Evolutionary conservation across 1,140 invertebrate genomes (phyloP), one percentile per base, ranked within the genome.

Genomic region (Achroia grisella): DNA sequence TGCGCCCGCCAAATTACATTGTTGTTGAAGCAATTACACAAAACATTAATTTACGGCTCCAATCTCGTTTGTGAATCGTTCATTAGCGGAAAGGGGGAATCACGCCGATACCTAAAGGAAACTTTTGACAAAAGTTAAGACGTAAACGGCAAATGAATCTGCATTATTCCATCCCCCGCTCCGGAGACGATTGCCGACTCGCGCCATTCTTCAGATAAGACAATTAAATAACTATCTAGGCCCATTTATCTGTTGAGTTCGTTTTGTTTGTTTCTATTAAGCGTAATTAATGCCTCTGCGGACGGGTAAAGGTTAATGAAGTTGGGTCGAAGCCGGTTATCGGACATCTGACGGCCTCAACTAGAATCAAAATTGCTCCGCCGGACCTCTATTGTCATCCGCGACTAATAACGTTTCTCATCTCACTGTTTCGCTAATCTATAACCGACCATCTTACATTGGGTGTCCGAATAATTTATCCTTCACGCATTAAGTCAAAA

Each of bases 261-360:
- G 58, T 62, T 75, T 69, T 75, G 71, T 82, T 71, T 77, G 78
- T 82, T 77, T 77, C 74, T 72, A 71, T 79, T 78, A 69, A 60
- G 50, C 45, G 66, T 80, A 75, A 79, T 80, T 69, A 80, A 77
- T 73, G 68, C 63, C 61, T 60, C 56, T 44, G 54, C 55, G 42
- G 56, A 48, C 56, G 52, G 60, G 52, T 52, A 60, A 68, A 73
- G 70, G 75, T 77, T 81, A 81, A 78, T 75, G 71, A 71, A 70
- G 69, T 49, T 51, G 17, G 17, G 17, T 23, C 17, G 48, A 15
- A 37, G 13, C 35, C 54, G 49, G 56, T 57, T 78, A 78, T 81
- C 74, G 48, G 52, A 31, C 64, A 74, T 73, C 70, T 74, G 61
- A 56, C 55, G 53, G 48, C 33, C 44, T 56, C 51, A 44, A 54